Evolutionary conservation across 2,888 invertebrate species (phyloP), one percentile per base, ranked within the genome.

Genomic region (Crioceris asparagi): DNA sequence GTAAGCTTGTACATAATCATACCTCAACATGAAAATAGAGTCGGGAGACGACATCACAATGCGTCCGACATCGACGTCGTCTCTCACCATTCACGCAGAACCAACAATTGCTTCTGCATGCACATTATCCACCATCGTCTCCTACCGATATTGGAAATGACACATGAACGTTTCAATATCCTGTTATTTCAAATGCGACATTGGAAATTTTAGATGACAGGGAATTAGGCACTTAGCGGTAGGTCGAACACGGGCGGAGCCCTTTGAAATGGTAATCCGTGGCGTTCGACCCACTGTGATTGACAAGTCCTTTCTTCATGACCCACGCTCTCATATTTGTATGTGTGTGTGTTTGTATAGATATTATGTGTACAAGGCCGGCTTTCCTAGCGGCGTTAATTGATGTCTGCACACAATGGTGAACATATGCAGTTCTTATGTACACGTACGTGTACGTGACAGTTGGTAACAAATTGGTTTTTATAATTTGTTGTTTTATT

Each of bases 201-300:
- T 52, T 56, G 51, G 53, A 55, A 57, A 56, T 54, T 55, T 56
- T 49, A 49, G 56, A 54, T 57, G 59, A 59, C 59, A 58, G 55
- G 50, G 57, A 61, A 60, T 60, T 60, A 58, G 59, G 59, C 60
- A 60, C 59, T 60, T 61, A 59, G 59, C 53, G 56, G 57, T 57
- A 52, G 56, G 57, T 57, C 56, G 54, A 38, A 16, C 4, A 23
- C 14, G 18, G 18, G 25, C 51, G 54, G 56, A 51, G 47, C 51
- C 51, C 55, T 61, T 60, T 60, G 58, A 59, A 59, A 60, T 60
- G 60, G 43, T 60, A 61, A 61, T 60, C 60, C 52, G 45, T 41
- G 51, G n/a, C 48, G 56, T 59, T 55, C 55, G 56, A 44, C 50
- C 51, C 49, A 35, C 39, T 36, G 50, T 61, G 61, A 61, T 60